Conservation (phyloP, 1,140 invertebrate species). For the Pseudomyrmex concolor region DNA sequence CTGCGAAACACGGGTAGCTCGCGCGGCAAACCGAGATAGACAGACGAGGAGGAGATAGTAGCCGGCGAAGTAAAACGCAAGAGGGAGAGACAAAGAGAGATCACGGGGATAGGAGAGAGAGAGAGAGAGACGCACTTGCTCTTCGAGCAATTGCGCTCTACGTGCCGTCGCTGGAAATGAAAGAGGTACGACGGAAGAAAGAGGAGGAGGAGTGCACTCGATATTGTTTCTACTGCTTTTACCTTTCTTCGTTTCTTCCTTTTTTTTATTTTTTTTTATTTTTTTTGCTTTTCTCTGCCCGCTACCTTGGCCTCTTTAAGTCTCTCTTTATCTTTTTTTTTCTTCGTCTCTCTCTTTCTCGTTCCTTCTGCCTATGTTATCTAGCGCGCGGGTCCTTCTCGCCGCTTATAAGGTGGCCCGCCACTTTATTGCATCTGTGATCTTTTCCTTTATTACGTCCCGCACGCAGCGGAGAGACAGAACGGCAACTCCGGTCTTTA, state of each 20-base stretch:
- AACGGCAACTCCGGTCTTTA: conserved; percentile 56
- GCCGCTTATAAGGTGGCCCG: conserved; percentile 52
- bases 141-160: conserved; percentile 54
- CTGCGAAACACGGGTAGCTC: conserved; percentile 57
- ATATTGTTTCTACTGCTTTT: conserved; percentile 67
- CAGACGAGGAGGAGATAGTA: conserved; percentile 24
- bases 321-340: conserved; percentile 1
- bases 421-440: conserved; percentile 68
- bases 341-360: not conserved
- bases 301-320: conserved; percentile 56
- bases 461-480: conserved; percentile 50
- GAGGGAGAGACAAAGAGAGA: conserved; percentile 14
- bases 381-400: conserved; percentile 24
- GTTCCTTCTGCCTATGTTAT: conserved; percentile 49
- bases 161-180: conserved; percentile 66
- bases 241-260: conserved; percentile 3
- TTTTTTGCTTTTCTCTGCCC: not conserved
- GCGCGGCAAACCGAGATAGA: conserved; percentile 53
- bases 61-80: conserved; percentile 33
- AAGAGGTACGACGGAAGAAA: conserved; percentile 23
- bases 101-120: not conserved
- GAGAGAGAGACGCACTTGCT: conserved; percentile 11
- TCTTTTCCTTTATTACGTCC: conserved; percentile 67
- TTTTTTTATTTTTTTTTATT: conserved; percentile 28
- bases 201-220: conserved; percentile 34